Evolutionary conservation across 1,140 invertebrate species (phyloP).

Genomic region (Zaprionus kolodkinae): DNA sequence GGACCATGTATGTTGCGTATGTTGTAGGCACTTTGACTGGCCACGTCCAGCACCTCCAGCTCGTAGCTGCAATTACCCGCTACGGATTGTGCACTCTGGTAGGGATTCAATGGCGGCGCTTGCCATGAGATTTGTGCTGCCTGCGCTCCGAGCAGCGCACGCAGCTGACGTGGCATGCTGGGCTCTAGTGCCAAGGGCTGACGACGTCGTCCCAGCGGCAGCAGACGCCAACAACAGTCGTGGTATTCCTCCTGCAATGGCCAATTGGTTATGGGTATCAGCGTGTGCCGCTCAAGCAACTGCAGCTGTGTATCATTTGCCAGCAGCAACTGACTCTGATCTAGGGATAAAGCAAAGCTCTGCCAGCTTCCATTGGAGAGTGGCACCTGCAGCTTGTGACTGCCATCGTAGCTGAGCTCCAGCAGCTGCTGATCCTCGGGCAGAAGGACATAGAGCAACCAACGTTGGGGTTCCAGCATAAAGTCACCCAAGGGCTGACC

Average conservation of each 20-base stretch:
- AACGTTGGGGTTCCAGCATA: conserved; percentile 90
- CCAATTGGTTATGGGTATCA: conserved; percentile 83
- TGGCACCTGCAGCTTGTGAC: not conserved
- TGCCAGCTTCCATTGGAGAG: conserved; percentile 19
- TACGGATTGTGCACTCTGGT: conserved; percentile 92
- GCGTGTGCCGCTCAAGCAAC: conserved; percentile 88
- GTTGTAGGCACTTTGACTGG: conserved; percentile 80
- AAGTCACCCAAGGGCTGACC: conserved; percentile 87
- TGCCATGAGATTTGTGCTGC: conserved; percentile 92
- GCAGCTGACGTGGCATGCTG: conserved; percentile 90
- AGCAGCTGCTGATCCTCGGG: conserved; percentile 91
- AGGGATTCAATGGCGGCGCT: conserved; percentile 90
- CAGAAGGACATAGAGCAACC: conserved; percentile 90
- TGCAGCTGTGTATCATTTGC: conserved; percentile 88
- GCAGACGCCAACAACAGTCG: conserved; percentile 32
- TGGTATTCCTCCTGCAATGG: conserved; percentile 63
- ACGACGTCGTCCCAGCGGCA: conserved; percentile 60
- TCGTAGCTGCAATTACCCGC: conserved; percentile 95
- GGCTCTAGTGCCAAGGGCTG: conserved; percentile 92
- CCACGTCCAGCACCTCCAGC: conserved; percentile 88
- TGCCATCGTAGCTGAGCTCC: conserved; percentile 90
- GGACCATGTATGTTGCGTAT: conserved; percentile 87
- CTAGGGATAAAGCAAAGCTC: conserved; percentile 38
- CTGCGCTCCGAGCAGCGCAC: conserved; percentile 90
- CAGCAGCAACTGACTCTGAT: conserved; percentile 88